A percentile compares a stretch with the other conserved stretches of the same genome.
These are phyloP conservation scores for Atethmia centrago DNA, from an alignment of 2,888 invertebrate species.

Conservation along the genomic window DNA sequence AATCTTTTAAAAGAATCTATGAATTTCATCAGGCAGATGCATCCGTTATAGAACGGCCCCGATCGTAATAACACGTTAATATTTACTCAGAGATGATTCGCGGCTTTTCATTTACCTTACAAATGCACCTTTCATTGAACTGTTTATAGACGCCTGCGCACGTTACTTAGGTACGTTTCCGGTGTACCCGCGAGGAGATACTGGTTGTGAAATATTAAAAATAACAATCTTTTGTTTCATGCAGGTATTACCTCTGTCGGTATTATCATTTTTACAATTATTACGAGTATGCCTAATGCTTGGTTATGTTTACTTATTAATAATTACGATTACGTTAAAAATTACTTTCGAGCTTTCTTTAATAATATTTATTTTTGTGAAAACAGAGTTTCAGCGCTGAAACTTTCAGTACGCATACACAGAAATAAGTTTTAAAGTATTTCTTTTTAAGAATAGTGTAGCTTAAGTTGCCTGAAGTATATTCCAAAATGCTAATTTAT, in stretches of 20 bases:
- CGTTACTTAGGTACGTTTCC: constrained; percentile 56
- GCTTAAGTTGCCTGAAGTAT: background rate
- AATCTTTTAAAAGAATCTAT: background rate
- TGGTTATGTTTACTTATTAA: too few species aligned
- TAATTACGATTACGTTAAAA: background rate
- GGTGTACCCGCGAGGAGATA: constrained; percentile 33
- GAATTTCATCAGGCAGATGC: background rate
- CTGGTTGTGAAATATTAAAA: constrained; percentile 48
- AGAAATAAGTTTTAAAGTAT: background rate
- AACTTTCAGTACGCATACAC: background rate
- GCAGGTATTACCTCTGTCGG: background rate
- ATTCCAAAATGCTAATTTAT: background rate
- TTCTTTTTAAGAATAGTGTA: background rate
- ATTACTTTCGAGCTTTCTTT: background rate
- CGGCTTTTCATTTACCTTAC: constrained; percentile 66
- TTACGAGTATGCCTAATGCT: background rate
- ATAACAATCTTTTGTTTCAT: constrained; percentile 21
- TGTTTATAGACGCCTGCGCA: constrained; percentile 63
- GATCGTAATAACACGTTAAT: constrained; percentile 50
- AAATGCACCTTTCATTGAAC: constrained; percentile 64
- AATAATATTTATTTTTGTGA: background rate
- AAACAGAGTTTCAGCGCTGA: background rate
- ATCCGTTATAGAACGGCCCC: constrained; percentile 54
- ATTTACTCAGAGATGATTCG: constrained; percentile 65
- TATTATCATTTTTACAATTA: background rate